Base-by-base conservation (phyloP, 2,888 invertebrate genomes). In the Nomada hirtipes region DNA sequence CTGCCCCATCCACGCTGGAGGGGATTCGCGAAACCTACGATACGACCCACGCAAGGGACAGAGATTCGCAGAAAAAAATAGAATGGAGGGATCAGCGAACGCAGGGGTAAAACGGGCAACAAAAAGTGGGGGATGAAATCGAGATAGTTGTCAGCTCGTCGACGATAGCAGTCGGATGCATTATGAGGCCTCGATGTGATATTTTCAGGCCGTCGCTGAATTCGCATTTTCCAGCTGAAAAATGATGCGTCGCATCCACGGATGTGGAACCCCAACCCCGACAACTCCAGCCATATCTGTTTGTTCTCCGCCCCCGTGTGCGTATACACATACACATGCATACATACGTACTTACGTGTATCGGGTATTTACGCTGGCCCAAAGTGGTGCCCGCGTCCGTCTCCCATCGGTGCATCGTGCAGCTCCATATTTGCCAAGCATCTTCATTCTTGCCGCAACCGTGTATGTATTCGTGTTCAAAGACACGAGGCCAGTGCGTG, bases 181-280 rank as follows among this genome's bases (percentile, higher is more conserved):
- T 88, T 88, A 88, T 88, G 83, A 83, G 82, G 79, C 82, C 73
- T 79, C 81, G 81, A 82, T 86, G 76, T 81, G 82, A 83, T 36
- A 84, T 84, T 87, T 86, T 83, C 87, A 80, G 74, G 76, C 82
- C 79, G 71, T 20, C 55, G 86, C 83, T 88, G 88, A 88, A 87
- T 80, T 76, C 72, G 81, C 86, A 86, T 84, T 87, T 87, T 76
- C 78, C 76, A 47, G 71, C 85, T 77, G 84, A 83, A 87, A 87
- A 88, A 87, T 87, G 85, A 81, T 79, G 71, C 67, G 85, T 81
- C 79, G 77, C 67, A 57, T 82, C 60, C 68, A 44, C 29, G 57
- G 74, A 60, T 75, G 26, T 68, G 53, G 10, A 50, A 18, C 65
- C 61, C 26, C 47, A 53, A 36, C 67, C 42, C 29, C 36, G 53